These are phyloP conservation scores for Oenanthe oenanthe DNA, from an alignment of 2,113 vertebrate species.

Conservation along the genomic window DNA sequence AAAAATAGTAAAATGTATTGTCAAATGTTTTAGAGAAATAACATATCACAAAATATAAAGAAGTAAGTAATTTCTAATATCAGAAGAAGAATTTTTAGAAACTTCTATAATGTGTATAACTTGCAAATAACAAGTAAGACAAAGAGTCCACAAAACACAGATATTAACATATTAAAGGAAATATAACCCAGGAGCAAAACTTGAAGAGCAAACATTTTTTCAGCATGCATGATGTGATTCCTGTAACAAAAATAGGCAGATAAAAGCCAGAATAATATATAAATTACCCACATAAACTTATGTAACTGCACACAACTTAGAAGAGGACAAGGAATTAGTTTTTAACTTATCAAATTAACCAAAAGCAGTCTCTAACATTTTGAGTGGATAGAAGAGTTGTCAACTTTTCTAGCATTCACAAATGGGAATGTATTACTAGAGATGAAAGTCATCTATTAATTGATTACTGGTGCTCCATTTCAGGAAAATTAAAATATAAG, in stretches of 20 bases:
- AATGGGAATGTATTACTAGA: not conserved
- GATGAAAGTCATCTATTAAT: not conserved
- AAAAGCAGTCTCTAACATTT: not conserved
- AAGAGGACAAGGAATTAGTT: not conserved
- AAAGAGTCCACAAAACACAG: not conserved
- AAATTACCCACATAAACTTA: not conserved
- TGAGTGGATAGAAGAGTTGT: not conserved
- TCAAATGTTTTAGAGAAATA: no score
- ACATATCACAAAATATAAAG: not conserved
- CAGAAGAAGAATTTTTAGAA: not conserved
- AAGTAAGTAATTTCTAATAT: not conserved
- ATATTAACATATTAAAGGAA: not conserved
- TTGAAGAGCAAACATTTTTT: not conserved
- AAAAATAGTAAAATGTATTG: accelerated
- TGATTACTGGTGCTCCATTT: not conserved
- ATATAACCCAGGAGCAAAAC: not conserved
- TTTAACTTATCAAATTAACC: not conserved
- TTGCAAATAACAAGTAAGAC: not conserved
- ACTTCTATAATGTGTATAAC: accelerated
- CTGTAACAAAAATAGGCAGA: not conserved
- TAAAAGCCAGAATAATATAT: not conserved
- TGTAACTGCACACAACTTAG: not conserved
- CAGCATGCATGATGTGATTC: not conserved
- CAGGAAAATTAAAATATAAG: not conserved
- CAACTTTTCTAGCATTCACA: not conserved